These are phyloP conservation scores for Plestiodon gilberti DNA, from an alignment of 2,113 vertebrate species.

Conservation along the genomic window DNA sequence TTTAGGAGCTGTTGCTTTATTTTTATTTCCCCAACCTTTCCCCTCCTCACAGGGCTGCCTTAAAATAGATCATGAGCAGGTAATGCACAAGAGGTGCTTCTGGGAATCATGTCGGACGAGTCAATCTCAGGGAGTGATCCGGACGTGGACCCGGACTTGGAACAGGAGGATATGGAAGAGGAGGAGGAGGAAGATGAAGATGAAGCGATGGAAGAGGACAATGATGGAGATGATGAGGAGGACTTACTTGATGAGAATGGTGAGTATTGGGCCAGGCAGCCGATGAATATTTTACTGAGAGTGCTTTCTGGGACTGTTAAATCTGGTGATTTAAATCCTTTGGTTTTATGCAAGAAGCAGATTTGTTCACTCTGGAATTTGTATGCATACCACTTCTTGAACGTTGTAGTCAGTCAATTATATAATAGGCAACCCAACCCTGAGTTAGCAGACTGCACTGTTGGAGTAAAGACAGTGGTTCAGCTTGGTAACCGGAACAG, in stretches of 20 bases:
- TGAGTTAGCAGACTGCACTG: background rate
- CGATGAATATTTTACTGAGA: background rate
- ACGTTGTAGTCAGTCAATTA: background rate
- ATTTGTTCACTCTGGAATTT: conserved; percentile 15
- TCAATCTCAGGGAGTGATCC: conserved; percentile 97
- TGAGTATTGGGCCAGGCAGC: conserved; percentile 56
- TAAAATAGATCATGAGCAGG: conserved; percentile 86
- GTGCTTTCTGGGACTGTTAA: background rate
- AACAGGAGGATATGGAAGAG: conserved; percentile 90
- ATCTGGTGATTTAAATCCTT: conserved; percentile 3
- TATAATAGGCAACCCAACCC: background rate
- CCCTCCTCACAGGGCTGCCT: conserved; percentile 60
- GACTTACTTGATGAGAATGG: conserved; percentile 86
- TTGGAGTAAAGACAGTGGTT: background rate
- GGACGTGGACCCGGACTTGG: conserved; percentile 94
- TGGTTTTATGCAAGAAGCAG: conserved; percentile 4
- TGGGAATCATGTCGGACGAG: conserved; percentile 98
- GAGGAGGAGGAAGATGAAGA: conserved; percentile 90
- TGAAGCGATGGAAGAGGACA: conserved; percentile 79
- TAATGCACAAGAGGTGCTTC: conserved; percentile 90
- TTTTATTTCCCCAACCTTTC: conserved; percentile 4
- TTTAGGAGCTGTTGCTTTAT: conserved; percentile 2
- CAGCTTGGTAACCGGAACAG: background rate
- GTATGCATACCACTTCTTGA: background rate
- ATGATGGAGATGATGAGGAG: conserved; percentile 86